Base-by-base conservation (phyloP, 1,140 invertebrate species). In the Trichogramma pretiosum region DNA sequence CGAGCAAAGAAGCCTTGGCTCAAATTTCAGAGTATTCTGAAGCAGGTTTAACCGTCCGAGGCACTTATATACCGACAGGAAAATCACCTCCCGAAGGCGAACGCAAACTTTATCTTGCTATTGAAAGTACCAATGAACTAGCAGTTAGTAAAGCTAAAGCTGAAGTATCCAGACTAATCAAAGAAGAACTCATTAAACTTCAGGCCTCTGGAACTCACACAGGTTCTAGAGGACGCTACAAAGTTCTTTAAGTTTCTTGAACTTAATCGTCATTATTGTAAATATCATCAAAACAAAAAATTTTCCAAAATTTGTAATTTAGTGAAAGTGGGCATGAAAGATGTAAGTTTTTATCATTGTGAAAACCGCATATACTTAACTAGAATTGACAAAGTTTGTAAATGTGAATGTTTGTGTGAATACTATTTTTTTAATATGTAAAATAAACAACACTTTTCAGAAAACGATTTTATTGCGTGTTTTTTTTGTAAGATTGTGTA, bases 1-100 rank as follows among this genome's bases (percentile, higher is more conserved):
- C 95, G 2, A 96, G 91, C 39, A 96, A 95, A 78, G 96, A 99
- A 74, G 93, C 94, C 2, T 70, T 99, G 41, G 93, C 93, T 2
- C 93, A 98, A 62, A 98, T 99, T 56, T 93, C 91, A 17, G 97
- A 99, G 68, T 99, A 98, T 70, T 97, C 94, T 0, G 97, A 99
- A 70, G 96, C 95, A 3, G 96, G 96, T 37, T 88, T 99, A 18
- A 98, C 95, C 0, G 96, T 99, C 0, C 77, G 96, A 26, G 97
- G 97, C n/a, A 97, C 94, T 0, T 99, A 93, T 64, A 92, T 93
- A 38, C 87, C 83, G 0, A 76, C 86, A 9, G 89, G 90, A n/a
- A 94, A 94, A 67, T 74, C 79, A 16, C 82, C 85, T 1, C 89
- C 91, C 0, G 94, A 97, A 55, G 95, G 93, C 10, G 97, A 99